Base-by-base conservation (phyloP, 2,888 invertebrate species). In the Syrphus vitripennis region DNA sequence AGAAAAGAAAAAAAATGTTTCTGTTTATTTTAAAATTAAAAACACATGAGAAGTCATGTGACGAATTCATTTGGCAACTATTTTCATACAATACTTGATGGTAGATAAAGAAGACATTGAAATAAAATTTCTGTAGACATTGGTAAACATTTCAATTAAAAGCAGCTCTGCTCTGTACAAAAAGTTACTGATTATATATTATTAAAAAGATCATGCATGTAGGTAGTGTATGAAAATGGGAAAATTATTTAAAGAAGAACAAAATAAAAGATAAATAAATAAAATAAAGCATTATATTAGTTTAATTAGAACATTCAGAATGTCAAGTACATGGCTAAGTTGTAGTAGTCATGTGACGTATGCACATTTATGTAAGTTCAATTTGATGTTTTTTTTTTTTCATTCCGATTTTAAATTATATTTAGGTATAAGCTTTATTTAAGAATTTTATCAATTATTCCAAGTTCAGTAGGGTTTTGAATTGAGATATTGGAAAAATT, bases 111-210 rank as follows among this genome's bases (percentile, higher is more conserved):
- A n/a, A 10, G 24, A 24, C 31, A 24, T 34, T 21, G 21, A 50
- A 5, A n/a, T 31, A 48, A 24, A 34, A 24, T 21, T 21, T n/a
- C n/a, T 67, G 2, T 67, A 14, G 45, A 19, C 29, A 7, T 29
- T 34, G 67, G 34, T 50, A 67, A 34, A 67, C 67, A 67, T 50
- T 67, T 34, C 67, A 67, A 67, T 67, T 67, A 24, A 67, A 67
- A 67, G 21, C 65, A 21, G 42, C 16, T 65, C 31, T 31, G 65
- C 6, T 45, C 10, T 65, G 29, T 21, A 2, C 7, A n/a, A 37
- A 21, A 37, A 59, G 40, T 42, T 63, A 63, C 29, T 65, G 63
- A 65, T 37, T 59, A 31, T 57, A 29, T 7, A 10, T 26, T 14
- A 40, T 19, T 14, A 61, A n/a, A 37, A 42, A 16, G 16, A 61